Base-by-base conservation (phyloP, 2,888 invertebrate species). In the Electrophaes corylata region DNA sequence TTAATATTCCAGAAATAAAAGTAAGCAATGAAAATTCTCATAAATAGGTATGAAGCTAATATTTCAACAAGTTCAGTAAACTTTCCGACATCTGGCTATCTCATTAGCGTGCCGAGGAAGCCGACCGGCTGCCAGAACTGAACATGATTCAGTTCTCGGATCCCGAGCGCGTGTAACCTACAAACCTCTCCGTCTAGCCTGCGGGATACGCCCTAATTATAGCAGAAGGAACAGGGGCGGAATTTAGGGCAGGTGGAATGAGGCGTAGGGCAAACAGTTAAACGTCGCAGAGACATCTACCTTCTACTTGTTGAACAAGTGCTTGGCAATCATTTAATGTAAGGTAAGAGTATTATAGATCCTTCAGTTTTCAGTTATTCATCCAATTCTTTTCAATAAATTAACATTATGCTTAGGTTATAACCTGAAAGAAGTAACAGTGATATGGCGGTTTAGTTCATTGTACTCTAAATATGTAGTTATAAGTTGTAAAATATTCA, bases 111-210 rank as follows among this genome's bases (percentile, higher is more conserved):
- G 39, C 40, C 48, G 29, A 12, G 12, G 26, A 40, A 40, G 41
- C 40, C 31, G 49, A 49, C 18, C 29, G 29, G 39, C 26, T 46
- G 35, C 37, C 35, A 37, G 47, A 23, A 14, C 8, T 29, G 2
- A 10, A 8, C 16, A 37, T 37, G 8, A 37, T 10, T 35, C 14
- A 33, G 33, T 4, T 8, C 37, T 37, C 37, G 8, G 37, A 16
- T 16, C 35, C 6, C 14, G 6, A 48, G 29, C 39, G 12, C 48
- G 39, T 49, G 40, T 49, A 49, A 49, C 39, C 48, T 49, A 49
- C 26, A 49, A 40, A 29, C 8, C n/a, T 12, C 41, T 26, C 11
- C 2, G 37, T 26, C 26, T 39, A 26, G 37, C 29, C 29, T 16
- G 39, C 11, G 19, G 16, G 20, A 3, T 11, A 23, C 19, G 8